These are phyloP conservation scores for Mesorhabditis belari DNA, from an alignment of 2,888 invertebrate species.

Conservation along the genomic window DNA sequence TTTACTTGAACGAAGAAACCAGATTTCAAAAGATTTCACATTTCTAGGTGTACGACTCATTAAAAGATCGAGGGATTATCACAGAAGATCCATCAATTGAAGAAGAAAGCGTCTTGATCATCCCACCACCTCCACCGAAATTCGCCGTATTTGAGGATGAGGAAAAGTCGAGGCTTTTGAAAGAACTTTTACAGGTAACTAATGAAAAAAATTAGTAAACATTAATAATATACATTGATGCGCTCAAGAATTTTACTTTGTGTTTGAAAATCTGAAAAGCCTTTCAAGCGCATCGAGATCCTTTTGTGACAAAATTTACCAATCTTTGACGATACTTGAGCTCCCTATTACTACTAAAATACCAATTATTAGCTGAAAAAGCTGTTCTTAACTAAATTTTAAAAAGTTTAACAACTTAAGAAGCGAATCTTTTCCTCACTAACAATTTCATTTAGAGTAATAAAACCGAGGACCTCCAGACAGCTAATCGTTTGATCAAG, in stretches of 20 bases:
- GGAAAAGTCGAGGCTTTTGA: conserved; percentile 62
- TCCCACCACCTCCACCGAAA: conserved; percentile 13
- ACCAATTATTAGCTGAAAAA: no score
- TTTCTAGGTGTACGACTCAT: conserved; percentile 89
- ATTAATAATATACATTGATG: no score
- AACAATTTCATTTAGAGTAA: conserved; percentile 75
- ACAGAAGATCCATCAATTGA: conserved; percentile 57
- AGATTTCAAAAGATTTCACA: no score
- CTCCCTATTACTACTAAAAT: no score
- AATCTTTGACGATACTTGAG: no score
- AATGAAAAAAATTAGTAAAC: not conserved
- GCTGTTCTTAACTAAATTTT: no score
- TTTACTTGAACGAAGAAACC: not conserved
- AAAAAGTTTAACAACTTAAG: no score
- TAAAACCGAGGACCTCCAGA: conserved; percentile 85
- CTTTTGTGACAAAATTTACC: no score
- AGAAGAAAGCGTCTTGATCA: conserved; percentile 23
- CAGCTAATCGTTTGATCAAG: conserved; percentile 90
- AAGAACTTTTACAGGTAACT: conserved; percentile 67
- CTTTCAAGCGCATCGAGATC: no score
- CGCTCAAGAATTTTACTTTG: no score
- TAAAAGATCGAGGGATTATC: conserved; percentile 82
- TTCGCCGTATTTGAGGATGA: conserved; percentile 36
- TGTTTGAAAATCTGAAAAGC: no score
- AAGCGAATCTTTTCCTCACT: no score